phyloP scores from a whole-genome alignment of 2,113 vertebrate species.

The human region DNA sequence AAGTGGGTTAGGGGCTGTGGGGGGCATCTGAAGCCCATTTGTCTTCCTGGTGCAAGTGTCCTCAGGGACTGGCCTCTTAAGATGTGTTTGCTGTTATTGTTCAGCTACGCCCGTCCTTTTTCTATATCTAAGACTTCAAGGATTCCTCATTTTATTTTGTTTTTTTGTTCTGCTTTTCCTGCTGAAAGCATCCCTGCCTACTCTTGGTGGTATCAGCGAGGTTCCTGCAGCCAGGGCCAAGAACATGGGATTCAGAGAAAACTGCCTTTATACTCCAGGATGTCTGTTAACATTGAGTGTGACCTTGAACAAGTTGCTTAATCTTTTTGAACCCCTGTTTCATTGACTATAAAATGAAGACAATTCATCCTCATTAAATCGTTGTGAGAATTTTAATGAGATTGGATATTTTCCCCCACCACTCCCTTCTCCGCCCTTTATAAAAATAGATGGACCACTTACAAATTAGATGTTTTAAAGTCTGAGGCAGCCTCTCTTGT shows the following conservation, averaged over 20 bases:
- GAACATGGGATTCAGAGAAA: neutral
- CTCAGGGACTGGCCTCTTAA: neutral
- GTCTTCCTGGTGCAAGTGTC: neutral
- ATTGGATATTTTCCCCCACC: neutral
- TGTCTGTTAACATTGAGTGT: neutral
- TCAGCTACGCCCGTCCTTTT: neutral
- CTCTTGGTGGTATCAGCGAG: fast-evolving
- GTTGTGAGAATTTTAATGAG: constrained; percentile 58
- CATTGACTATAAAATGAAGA: constrained; percentile 51
- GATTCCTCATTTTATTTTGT: neutral
- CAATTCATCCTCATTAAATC: constrained; percentile 57
- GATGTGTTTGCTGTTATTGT: neutral
- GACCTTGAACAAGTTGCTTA: constrained; percentile 60
- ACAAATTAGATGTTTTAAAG: constrained; percentile 58
- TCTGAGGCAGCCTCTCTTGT: constrained; percentile 58
- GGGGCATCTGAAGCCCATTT: neutral
- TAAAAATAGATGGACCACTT: constrained; percentile 60
- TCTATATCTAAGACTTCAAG: neutral
- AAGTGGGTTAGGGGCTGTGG: fast-evolving
- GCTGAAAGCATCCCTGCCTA: neutral
- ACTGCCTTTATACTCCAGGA: neutral
- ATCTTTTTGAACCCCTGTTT: constrained; percentile 40
- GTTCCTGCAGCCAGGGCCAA: neutral
- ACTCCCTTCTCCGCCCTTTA: constrained; percentile 25
- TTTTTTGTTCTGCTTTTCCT: neutral